Evolutionary conservation across 2,113 vertebrate species (phyloP), one percentile per base, ranked within the genome.

Genomic region (Hirundichthys speculiger): DNA sequence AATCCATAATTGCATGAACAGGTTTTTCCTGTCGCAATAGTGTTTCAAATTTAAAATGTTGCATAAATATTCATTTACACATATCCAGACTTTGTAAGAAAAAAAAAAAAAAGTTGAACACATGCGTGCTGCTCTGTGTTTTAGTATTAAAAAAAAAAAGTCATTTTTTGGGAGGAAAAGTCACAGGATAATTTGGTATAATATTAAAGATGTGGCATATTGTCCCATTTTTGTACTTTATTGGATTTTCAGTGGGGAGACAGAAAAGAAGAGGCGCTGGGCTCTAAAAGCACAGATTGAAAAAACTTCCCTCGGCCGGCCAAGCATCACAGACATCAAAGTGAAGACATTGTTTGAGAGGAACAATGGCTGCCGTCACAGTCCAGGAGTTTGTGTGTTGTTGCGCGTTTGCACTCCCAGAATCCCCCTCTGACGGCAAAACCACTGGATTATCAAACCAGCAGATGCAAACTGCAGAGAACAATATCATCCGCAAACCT

Each of bases 311-410:
- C 82, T 85, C 71, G 64, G 66, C 78, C 79, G 79, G 76, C 85
- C 86, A 85, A 83, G 88, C 89, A 92, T 93, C 91, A 88, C 91
- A 66, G 46, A 93, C 93, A 93, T 95, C 94, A 94, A 94, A 95
- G 93, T 96, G 94, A 96, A 94, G 93, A 95, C 90, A 94, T 93
- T 93, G 86, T 95, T 97, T 94, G 93, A 67, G 89, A 90, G 91
- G 93, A 95, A 96, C 95, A 98, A 96, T 95, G 94, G 88, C 82
- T 82, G 4, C 89, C 80, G 92, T 95, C 95, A 95, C 94, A 93
- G 93, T 94, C 92, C 90, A 92, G 93, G 90, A 92, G 94, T 94
- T 92, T 69, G 91, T 94, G 89, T 92, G 82, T 59, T 94, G 91
- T 93, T 87, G 86, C 88, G 77, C 93, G 85, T 89, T 87, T 84